Evolutionary conservation across 2,113 vertebrate species (phyloP).

Genomic region (Alces alces): DNA sequence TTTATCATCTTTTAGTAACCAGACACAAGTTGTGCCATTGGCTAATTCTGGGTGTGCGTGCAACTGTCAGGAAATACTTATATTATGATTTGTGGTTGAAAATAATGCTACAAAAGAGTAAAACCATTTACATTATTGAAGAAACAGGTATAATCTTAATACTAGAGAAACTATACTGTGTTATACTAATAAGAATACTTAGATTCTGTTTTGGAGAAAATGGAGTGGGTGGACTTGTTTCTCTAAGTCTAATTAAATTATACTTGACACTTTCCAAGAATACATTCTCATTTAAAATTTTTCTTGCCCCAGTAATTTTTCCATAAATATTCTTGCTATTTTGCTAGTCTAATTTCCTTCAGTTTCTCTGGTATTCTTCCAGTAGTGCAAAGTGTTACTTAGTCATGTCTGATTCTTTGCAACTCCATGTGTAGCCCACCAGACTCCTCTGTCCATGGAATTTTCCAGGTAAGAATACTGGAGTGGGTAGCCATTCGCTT

Average conservation of each 20-base stretch:
- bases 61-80: neutral
- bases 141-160: neutral
- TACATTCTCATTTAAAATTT: neutral
- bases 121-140: neutral
- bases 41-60: neutral
- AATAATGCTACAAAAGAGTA: neutral
- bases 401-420: neutral
- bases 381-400: neutral
- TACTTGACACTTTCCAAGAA: neutral
- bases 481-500: neutral
- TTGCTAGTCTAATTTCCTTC: neutral
- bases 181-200: neutral
- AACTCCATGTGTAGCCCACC: neutral
- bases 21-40: neutral
- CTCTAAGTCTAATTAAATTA: neutral
- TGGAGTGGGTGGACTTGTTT: neutral
- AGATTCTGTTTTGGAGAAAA: conserved; percentile 6
- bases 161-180: neutral
- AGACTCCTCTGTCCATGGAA: neutral
- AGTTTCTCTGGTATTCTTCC: neutral
- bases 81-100: neutral
- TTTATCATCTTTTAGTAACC: conserved; percentile 13
- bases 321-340: neutral
- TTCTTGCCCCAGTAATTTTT: neutral
- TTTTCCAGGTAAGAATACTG: neutral